Base-by-base conservation (phyloP, 1,140 invertebrate genomes). In the Drosophila pseudoobscura region DNA sequence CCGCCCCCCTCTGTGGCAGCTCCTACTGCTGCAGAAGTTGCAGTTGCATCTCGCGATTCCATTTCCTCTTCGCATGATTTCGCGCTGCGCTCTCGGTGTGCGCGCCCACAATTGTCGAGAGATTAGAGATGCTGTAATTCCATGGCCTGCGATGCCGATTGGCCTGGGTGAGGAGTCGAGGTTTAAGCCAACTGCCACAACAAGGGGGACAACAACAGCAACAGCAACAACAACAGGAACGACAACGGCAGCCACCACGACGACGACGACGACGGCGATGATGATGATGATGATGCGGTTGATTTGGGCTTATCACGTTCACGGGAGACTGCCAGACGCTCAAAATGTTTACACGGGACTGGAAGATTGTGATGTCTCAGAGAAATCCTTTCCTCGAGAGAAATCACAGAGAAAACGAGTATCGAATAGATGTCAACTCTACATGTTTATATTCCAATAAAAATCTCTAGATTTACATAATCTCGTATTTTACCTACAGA, bases 121-220 rank as follows among this genome's bases (percentile, higher is more conserved):
- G 83, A 88, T 88, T 88, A 88, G 83, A 88, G 83, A 78, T 75
- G 83, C 84, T 87, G 82, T 87, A 85, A 85, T 85, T 85, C 82
- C 82, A 75, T 61, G 64, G 52, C 24, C 58, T 64, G 80, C 72
- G 49, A 75, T 75, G 71, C 71, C 72, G 72, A 75, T 75, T 75
- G 72, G 61, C 62, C 62, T 54, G 72, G 44, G 24, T 26, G 24
- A 26, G 24, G 53, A 50, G 43, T 44, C 55, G 26, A 17, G 45
- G 53, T 26, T 13, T 31, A 43, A 50, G 51, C 44, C 56, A 66
- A 47, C 63, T 53, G 45, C 31, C 46, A 49, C 53, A 56, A 47
- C 35, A 52, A n/a, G 53, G n/a, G 53, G 63, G 13, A 22, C 46
- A 51, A 51, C 58, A 63, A 35, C 57, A n/a, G n/a, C n/a, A n/a